Percentiles rank a stretch among this genome's conserved stretches.
Evolutionary conservation across 2,888 invertebrate genomes (phyloP).

Genomic region (Tipula unca): DNA sequence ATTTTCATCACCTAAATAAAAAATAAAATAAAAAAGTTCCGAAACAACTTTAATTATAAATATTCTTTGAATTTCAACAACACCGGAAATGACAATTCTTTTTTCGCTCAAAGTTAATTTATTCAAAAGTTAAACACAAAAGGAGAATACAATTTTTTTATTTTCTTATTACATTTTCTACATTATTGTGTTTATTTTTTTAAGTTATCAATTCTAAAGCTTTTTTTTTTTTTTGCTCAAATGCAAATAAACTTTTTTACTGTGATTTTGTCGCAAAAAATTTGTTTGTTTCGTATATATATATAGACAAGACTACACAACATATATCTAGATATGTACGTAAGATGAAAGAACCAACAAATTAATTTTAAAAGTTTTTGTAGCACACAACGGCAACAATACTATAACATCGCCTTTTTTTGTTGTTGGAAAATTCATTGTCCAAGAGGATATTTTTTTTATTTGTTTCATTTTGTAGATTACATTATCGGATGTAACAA

Average conservation of each 20-base stretch:
- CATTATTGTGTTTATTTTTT: background rate
- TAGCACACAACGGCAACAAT: background rate
- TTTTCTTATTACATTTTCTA: background rate
- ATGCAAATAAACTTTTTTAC: background rate
- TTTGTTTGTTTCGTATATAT: background rate
- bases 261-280: background rate
- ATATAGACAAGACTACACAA: background rate
- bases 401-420: background rate
- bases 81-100: background rate
- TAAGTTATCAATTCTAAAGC: background rate
- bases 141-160: background rate
- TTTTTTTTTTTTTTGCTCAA: background rate
- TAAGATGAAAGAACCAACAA: background rate
- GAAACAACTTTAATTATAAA: constrained; percentile 2
- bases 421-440: background rate
- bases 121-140: background rate
- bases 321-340: background rate
- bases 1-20: background rate
- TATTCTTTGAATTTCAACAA: background rate
- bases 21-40: background rate
- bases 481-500: background rate
- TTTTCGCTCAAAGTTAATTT: constrained; percentile 4
- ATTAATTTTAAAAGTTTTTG: background rate
- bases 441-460: background rate
- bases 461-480: no score